These are phyloP conservation scores for Pantherophis guttatus DNA, from an alignment of 2,113 vertebrate species.

Conservation along the genomic window DNA sequence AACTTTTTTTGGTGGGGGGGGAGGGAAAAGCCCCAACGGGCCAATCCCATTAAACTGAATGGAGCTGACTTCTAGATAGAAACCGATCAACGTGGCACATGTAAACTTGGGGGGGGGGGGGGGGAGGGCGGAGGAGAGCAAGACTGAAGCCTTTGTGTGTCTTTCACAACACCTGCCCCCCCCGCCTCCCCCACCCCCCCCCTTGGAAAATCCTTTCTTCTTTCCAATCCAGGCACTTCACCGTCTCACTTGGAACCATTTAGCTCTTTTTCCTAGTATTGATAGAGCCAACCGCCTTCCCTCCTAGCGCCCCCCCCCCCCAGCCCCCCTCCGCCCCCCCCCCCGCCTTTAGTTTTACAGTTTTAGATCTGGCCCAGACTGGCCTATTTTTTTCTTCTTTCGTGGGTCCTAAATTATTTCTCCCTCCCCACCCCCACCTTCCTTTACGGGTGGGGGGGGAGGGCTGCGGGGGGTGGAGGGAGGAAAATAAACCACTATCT, in stretches of 20 bases:
- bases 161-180: neutral
- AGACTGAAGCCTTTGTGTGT: neutral
- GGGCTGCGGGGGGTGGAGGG: neutral
- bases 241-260: neutral
- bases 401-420: neutral
- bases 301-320: neutral
- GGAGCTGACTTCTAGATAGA: neutral
- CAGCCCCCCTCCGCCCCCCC: accelerated
- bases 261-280: conserved; percentile 1
- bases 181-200: no score
- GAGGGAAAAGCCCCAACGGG: neutral
- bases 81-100: neutral
- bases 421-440: neutral
- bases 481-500: no score
- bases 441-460: neutral
- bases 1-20: neutral
- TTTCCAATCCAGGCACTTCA: neutral
- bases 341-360: neutral
- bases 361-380: conserved; percentile 11
- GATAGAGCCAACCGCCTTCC: neutral
- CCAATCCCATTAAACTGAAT: neutral
- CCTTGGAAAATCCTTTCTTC: neutral
- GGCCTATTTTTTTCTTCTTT: neutral
- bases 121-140: no score
- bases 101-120: neutral